phyloP scores from a whole-genome alignment of 53 echinoderm and acorn worm genomes.

The Hippasteria phrygiana region DNA sequence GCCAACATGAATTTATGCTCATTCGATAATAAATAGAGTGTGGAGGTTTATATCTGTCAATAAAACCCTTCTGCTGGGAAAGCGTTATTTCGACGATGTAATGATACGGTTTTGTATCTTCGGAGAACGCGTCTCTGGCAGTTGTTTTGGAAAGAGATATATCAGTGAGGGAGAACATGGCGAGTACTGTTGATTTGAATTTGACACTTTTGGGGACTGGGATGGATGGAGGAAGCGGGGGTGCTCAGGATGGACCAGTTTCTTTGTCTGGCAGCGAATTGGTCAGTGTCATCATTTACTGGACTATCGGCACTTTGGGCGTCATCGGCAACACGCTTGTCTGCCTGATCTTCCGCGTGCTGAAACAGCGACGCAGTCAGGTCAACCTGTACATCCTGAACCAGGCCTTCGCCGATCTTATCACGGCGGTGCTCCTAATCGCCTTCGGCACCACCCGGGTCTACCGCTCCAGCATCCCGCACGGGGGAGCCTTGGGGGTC shows the following conservation, averaged over 20 bases:
- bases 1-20: no score
- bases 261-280: conserved; percentile 45
- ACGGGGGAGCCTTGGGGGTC: conserved; percentile 56
- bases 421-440: conserved; percentile 79
- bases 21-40: no score
- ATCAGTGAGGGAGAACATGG: not conserved
- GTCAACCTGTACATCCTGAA: conserved; percentile 89
- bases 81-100: no score
- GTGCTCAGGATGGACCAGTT: not conserved
- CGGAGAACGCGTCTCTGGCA: no score
- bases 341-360: conserved; percentile 75
- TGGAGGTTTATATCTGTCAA: no score
- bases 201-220: not conserved
- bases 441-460: conserved; percentile 76
- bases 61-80: no score
- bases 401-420: conserved; percentile 85
- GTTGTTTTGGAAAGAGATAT: no score
- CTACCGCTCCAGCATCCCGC: conserved; percentile 54
- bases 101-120: no score
- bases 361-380: conserved; percentile 73
- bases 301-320: conserved; percentile 75
- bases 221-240: not conserved
- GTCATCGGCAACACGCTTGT: conserved; percentile 83
- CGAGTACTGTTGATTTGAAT: no score
- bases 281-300: conserved; percentile 61